Evolutionary conservation across 2,797 vertebrate genomes (phyloP).

Genomic region (Miichthys miiuy): DNA sequence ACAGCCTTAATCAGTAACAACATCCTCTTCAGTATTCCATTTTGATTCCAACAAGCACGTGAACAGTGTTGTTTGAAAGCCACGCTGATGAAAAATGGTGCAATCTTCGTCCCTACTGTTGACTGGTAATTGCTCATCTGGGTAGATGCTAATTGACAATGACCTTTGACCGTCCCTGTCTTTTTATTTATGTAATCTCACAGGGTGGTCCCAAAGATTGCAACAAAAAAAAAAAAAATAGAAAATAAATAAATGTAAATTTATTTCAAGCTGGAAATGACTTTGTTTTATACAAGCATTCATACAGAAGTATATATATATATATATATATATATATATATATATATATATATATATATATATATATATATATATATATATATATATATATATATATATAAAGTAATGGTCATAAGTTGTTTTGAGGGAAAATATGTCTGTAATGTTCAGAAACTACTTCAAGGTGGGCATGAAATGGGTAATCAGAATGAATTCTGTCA

Average conservation of each 20-base stretch:
- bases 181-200: slow-evolving; percentile 69
- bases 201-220: slow-evolving; percentile 62
- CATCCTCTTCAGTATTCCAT: slow-evolving; percentile 75
- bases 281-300: slow-evolving; percentile 41
- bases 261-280: slow-evolving; percentile 46
- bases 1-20: slow-evolving; percentile 76
- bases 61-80: slow-evolving; percentile 74
- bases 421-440: slow-evolving; percentile 39
- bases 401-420: slow-evolving; percentile 17
- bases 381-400: too few species aligned
- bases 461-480: slow-evolving; percentile 49
- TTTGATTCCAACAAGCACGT: slow-evolving; percentile 77
- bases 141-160: slow-evolving; percentile 81
- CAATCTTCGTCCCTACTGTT: slow-evolving; percentile 79
- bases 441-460: slow-evolving; percentile 41
- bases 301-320: slow-evolving; percentile 4
- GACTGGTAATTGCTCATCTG: slow-evolving; percentile 82
- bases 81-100: slow-evolving; percentile 80
- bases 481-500: slow-evolving; percentile 62
- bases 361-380: too few species aligned
- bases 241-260: slow-evolving; percentile 35
- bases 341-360: too few species aligned
- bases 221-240: slow-evolving; percentile 35
- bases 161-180: slow-evolving; percentile 72
- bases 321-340: too few species aligned